Evolutionary conservation across 2,888 invertebrate species (phyloP).

Genomic region (Drosophila acutilabella): DNA sequence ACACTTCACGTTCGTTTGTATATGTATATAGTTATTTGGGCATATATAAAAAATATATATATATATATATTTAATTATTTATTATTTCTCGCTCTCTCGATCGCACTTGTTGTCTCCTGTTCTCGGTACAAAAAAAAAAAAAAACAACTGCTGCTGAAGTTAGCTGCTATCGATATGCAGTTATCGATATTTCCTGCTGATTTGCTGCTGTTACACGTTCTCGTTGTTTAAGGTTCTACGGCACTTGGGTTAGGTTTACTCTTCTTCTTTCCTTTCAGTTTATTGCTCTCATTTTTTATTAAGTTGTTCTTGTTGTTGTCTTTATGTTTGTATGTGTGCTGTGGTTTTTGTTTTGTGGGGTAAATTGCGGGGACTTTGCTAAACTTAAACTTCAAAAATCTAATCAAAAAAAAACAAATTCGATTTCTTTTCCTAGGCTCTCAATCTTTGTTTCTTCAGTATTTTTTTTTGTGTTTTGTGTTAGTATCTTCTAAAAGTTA

Average conservation of each 20-base stretch:
- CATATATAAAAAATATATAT: constrained; percentile 22
- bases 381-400: constrained; percentile 24
- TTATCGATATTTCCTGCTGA: constrained; percentile 21
- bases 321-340: constrained; percentile 30
- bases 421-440: constrained; percentile 5
- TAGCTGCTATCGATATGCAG: constrained; percentile 12
- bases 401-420: constrained; percentile 29
- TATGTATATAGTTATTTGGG: constrained; percentile 8
- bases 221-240: constrained; percentile 50
- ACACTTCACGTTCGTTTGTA: constrained; percentile 32
- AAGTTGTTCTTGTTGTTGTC: constrained; percentile 13
- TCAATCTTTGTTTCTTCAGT: constrained; percentile 3
- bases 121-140: constrained; percentile 18
- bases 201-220: constrained; percentile 21
- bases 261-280: constrained; percentile 10
- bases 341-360: constrained; percentile 1
- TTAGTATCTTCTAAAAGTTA: constrained; percentile 61
- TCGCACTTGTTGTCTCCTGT: too few relatives aligned
- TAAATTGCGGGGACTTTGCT: constrained; percentile 6
- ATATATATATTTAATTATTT: constrained; percentile 10
- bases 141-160: constrained; percentile 34
- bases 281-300: constrained; percentile 10
- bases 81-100: background rate
- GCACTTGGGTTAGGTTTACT: constrained; percentile 40
- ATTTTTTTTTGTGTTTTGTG: constrained; percentile 18